A percentile compares a stretch with the other conserved stretches of the same genome.
These are phyloP conservation scores for Clivina fossor DNA, from an alignment of 2,888 invertebrate species.

Conservation along the genomic window DNA sequence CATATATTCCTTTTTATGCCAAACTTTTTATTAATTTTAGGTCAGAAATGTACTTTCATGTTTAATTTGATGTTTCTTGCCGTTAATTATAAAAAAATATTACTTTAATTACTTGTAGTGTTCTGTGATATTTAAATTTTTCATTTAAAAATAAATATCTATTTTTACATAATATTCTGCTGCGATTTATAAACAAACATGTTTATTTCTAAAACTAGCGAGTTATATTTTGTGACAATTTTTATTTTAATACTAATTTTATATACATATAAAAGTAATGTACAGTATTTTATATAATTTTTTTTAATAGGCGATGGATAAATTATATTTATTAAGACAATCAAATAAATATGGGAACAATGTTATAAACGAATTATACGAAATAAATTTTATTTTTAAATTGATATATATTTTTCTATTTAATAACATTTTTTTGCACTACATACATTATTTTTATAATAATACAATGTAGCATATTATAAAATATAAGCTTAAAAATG, in stretches of 20 bases:
- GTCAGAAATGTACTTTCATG: no score
- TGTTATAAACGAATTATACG: slow-evolving; percentile 27
- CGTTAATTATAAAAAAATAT: slow-evolving; percentile 1
- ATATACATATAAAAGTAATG: slow-evolving; percentile 21
- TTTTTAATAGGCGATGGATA: slow-evolving; percentile 28
- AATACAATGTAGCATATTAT: no score
- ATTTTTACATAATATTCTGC: slow-evolving; percentile 35
- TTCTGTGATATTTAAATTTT: slow-evolving; percentile 42
- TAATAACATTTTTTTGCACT: no score
- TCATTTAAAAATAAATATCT: slow-evolving; percentile 31
- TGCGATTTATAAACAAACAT: slow-evolving; percentile 21
- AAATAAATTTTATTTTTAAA: slow-evolving; percentile 32
- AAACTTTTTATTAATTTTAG: no score
- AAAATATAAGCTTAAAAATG: no score
- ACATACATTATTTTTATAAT: no score
- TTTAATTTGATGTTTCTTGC: slow-evolving; percentile 11
- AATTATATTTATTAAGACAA: slow-evolving; percentile 32
- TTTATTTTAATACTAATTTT: slow-evolving; percentile 11
- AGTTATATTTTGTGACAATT: slow-evolving; percentile 34
- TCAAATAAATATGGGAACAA: slow-evolving; percentile 34
- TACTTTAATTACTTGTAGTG: slow-evolving; percentile 41
- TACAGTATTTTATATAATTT: slow-evolving; percentile 29
- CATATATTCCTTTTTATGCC: no score
- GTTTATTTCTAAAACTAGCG: slow-evolving; percentile 26
- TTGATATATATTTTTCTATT: neutral